Evolutionary conservation across 2,888 invertebrate species (phyloP).

Genomic region (Itoplectis maculator): DNA sequence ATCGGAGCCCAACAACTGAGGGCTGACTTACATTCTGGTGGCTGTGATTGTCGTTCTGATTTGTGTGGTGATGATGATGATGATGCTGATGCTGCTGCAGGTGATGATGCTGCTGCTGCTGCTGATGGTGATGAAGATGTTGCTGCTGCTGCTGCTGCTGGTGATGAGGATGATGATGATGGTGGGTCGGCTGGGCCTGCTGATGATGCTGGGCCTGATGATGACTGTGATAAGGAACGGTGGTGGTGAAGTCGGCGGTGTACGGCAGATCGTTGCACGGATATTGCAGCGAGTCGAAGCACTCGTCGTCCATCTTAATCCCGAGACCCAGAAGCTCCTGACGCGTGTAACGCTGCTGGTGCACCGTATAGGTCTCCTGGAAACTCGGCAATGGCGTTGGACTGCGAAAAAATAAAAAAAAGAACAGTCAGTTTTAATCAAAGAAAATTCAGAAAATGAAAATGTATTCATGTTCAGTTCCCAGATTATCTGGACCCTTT

Average conservation of each 20-base stretch:
- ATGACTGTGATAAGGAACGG: slow-evolving; percentile 77
- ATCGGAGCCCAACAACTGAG: not conserved
- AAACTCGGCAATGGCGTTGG: slow-evolving; percentile 92
- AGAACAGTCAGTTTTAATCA: no score
- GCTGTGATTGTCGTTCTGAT: slow-evolving; percentile 84
- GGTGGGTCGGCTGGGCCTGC: slow-evolving; percentile 67
- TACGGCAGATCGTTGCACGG: slow-evolving; percentile 77
- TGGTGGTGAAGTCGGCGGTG: slow-evolving; percentile 76
- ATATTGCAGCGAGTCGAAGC: slow-evolving; percentile 87
- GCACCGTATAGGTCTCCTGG: slow-evolving; percentile 93
- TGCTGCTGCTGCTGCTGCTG: slow-evolving; percentile 79
- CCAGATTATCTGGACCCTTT: not conserved
- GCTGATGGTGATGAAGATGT: slow-evolving; percentile 80
- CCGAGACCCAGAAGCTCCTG: slow-evolving; percentile 88
- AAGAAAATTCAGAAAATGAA: no score
- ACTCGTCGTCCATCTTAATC: slow-evolving; percentile 95
- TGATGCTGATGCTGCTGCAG: slow-evolving; percentile 72
- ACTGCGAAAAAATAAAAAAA: slow-evolving; percentile 74
- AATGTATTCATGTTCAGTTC: not conserved
- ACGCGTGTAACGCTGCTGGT: slow-evolving; percentile 88
- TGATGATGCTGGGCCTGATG: slow-evolving; percentile 73
- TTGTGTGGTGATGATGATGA: slow-evolving; percentile 72
- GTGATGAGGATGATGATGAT: slow-evolving; percentile 84
- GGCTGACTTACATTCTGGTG: slow-evolving; percentile 68
- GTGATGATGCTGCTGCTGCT: slow-evolving; percentile 86